Evolutionary conservation across 2,888 invertebrate genomes (phyloP), one percentile per base, ranked within the genome.

Genomic region (Melieria picta): DNA sequence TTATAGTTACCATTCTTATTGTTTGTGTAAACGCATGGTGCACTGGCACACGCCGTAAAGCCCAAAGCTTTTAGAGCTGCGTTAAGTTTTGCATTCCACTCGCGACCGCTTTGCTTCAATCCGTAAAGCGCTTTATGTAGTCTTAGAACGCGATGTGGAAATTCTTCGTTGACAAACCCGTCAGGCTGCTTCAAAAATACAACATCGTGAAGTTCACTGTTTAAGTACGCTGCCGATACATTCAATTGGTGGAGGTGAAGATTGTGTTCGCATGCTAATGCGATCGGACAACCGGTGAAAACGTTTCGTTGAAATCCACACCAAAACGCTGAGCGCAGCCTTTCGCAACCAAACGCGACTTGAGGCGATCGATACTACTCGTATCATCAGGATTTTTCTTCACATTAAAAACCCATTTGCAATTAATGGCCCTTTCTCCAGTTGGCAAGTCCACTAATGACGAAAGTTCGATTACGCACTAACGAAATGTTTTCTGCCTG

Each of bases 121-220:
- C 71, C 65, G 45, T 65, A 61, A 0, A 71, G 16, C 10, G 61
- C 30, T 43, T 69, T 75, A 4, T 72, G 63, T 13, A 76, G 46
- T 6, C 65, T 66, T 62, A 76, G 57, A 10, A 73, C 72, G 55
- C 64, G 65, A 5, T 65, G 45, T 4, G 70, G 74, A 61, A 67
- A 56, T 42, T 64, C 55, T n/a, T 69, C 48, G 48, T 73, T 68
- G 11, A 45, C 56, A 16, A 66, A 66, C 3, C 9, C 9, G 30
- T 57, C 50, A n/a, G 76, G 77, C 55, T 77, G 74, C n/a, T 64
- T 62, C 77, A 76, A 77, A 55, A 67, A 78, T 6, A 78, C 52
- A 4, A 50, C 57, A 7, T 77, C 74, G 46, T 7, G 57, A 10
- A 76, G 52, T 4, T 73, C 71, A 10, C 76, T 72, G 43, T 78